Conservation (phyloP, 1,140 invertebrate genomes). For the Drosophila takahashii region DNA sequence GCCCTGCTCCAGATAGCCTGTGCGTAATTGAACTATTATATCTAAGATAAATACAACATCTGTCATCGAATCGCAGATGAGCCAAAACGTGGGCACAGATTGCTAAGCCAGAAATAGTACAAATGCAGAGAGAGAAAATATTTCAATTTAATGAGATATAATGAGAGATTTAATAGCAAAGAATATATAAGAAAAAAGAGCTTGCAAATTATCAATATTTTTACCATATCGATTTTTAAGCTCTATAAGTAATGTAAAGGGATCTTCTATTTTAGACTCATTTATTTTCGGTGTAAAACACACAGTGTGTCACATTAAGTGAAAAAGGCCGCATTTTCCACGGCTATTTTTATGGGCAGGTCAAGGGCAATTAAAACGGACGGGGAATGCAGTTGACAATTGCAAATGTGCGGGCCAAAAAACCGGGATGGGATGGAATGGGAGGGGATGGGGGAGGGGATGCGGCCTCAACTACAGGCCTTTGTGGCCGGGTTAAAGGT, state of each 20-base stretch:
- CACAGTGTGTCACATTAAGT: slow-evolving; percentile 3
- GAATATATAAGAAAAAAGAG: no score
- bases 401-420: slow-evolving; percentile 41
- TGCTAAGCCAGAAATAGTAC: slow-evolving; percentile 85
- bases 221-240: no score
- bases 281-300: neutral
- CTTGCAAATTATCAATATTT: no score
- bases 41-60: slow-evolving; percentile 95
- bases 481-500: slow-evolving; percentile 55
- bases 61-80: slow-evolving; percentile 92
- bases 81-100: slow-evolving; percentile 90
- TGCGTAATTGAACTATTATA: slow-evolving; percentile 95
- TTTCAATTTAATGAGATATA: neutral
- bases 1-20: slow-evolving; percentile 97
- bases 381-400: slow-evolving; percentile 56
- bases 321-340: slow-evolving; percentile 7
- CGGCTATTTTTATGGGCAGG: slow-evolving; percentile 48
- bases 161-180: neutral
- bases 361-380: slow-evolving; percentile 64
- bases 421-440: neutral
- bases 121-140: slow-evolving; percentile 2
- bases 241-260: no score
- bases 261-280: no score
- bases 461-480: slow-evolving; percentile 12
- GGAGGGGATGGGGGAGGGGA: neutral